A percentile compares a stretch with the other conserved stretches of the same genome.
Evolutionary conservation across 2,888 invertebrate species (phyloP).

Genomic region (Apamea epomidion): DNA sequence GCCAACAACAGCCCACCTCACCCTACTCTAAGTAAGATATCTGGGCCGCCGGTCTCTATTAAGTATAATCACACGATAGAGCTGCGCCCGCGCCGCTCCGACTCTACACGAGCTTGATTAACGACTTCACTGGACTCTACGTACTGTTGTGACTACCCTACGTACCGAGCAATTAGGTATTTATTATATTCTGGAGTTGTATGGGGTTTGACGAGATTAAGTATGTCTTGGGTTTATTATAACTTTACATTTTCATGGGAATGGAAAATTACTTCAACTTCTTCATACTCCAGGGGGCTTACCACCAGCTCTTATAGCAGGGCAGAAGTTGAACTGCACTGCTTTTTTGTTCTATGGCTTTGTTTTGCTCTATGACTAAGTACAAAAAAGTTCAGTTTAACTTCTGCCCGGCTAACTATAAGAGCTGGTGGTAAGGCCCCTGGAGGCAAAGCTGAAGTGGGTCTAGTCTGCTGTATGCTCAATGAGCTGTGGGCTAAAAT

Average conservation of each 20-base stretch:
- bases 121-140: conserved; percentile 66
- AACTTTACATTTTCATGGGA: not conserved
- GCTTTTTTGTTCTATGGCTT: no score
- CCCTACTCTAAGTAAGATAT: conserved; percentile 79
- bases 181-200: conserved; percentile 47
- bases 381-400: no score
- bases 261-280: not conserved
- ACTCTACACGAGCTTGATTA: conserved; percentile 70
- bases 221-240: not conserved
- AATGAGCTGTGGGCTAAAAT: not conserved
- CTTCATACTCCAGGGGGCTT: not conserved
- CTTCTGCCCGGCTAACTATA: no score
- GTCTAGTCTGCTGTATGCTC: not conserved
- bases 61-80: conserved; percentile 82
- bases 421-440: no score
- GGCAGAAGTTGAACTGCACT: no score
- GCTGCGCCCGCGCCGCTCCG: conserved; percentile 68
- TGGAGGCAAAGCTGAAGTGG: not conserved
- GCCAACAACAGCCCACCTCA: conserved; percentile 48
- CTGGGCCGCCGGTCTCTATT: conserved; percentile 81
- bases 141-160: conserved; percentile 64
- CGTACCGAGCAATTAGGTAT: conserved; percentile 51
- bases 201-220: conserved; percentile 13
- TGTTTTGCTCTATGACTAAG: no score
- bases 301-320: no score